These are phyloP conservation scores for Alexandromys fortis DNA, from an alignment of 2,113 vertebrate species.

Conservation along the genomic window DNA sequence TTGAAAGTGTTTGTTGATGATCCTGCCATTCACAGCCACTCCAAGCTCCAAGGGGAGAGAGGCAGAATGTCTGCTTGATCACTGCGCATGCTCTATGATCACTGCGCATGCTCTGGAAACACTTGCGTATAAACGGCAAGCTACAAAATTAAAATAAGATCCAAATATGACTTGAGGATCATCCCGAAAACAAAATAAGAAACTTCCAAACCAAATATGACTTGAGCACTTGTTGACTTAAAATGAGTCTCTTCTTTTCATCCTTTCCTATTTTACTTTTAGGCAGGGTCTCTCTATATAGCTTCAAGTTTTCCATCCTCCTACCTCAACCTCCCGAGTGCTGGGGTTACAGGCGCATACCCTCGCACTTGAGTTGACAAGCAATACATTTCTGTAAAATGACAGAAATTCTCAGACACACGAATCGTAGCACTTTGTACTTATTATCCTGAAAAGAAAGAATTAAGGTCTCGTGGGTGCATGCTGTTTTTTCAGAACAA, in stretches of 20 bases:
- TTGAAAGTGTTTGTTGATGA: not conserved
- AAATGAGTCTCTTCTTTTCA: not conserved
- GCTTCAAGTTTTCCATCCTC: not conserved
- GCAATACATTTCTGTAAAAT: not conserved
- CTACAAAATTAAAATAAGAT: constrained; percentile 8
- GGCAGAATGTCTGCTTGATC: not conserved
- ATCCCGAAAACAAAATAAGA: too few relatives aligned
- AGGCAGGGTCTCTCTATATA: not conserved
- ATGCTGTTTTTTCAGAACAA: not conserved
- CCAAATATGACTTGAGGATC: not conserved
- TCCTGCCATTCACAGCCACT: constrained; percentile 29
- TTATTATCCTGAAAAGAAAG: not conserved
- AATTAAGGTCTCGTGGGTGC: not conserved
- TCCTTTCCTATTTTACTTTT: not conserved
- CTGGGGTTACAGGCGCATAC: not conserved
- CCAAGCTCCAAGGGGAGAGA: not conserved
- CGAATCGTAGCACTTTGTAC: not conserved
- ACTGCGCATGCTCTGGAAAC: not conserved
- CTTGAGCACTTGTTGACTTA: not conserved
- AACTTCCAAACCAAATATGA: not conserved
- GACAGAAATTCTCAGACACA: not conserved
- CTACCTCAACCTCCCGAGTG: not conserved
- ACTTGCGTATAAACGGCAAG: not conserved
- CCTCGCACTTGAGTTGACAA: not conserved
- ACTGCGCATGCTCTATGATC: not conserved